These are phyloP conservation scores for Etheostoma spectabile DNA, from an alignment of 2,113 vertebrate genomes.

Conservation along the genomic window DNA sequence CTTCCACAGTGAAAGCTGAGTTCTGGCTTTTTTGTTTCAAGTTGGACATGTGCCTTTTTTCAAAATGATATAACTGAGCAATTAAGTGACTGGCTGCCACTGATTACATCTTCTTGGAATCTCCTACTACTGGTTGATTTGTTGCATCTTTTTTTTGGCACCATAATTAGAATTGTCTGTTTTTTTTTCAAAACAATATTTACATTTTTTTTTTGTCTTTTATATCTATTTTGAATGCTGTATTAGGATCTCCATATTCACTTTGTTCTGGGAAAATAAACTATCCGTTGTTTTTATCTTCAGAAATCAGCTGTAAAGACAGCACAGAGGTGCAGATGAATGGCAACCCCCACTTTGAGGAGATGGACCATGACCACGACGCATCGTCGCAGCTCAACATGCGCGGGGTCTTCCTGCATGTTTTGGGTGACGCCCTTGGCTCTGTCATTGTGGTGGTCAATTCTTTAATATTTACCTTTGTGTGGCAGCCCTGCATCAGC, in stretches of 20 bases:
- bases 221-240: neutral
- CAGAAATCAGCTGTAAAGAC: conserved; percentile 83
- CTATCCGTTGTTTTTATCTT: conserved; percentile 29
- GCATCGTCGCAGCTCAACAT: conserved; percentile 93
- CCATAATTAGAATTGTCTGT: neutral
- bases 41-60: neutral
- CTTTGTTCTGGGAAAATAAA: neutral
- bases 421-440: conserved; percentile 96
- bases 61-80: conserved; percentile 20
- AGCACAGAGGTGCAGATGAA: conserved; percentile 89
- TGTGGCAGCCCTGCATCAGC: conserved; percentile 89
- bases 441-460: conserved; percentile 98
- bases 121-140: neutral
- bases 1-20: neutral
- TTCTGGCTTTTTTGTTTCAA: neutral
- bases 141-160: neutral
- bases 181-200: neutral
- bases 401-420: conserved; percentile 98
- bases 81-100: neutral
- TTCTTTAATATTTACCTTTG: conserved; percentile 90
- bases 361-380: conserved; percentile 81
- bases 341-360: conserved; percentile 86
- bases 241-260: neutral
- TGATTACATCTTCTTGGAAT: neutral
- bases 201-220: neutral